Base-by-base conservation (phyloP, 2,797 vertebrate species). In the Phataginus tricuspis region DNA sequence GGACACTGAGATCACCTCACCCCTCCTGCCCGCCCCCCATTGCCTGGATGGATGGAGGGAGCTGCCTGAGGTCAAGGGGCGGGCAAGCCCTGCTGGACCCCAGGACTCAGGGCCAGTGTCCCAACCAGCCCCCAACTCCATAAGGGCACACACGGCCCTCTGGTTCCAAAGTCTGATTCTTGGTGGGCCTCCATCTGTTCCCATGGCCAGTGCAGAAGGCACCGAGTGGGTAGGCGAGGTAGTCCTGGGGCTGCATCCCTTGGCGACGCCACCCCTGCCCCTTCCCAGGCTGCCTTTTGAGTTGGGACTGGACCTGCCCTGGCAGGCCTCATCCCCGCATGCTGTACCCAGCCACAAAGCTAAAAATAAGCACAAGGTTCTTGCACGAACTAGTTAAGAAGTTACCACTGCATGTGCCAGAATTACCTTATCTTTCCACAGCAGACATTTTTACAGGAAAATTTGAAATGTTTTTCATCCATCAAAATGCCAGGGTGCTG, bases 401-500 rank as follows among this genome's bases (percentile, higher is more conserved):
- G 63, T 71, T 1, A 0, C 63, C 0, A 0, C 25, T 66, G 57
- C 2, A 7, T 85, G 15, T 74, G 92, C 92, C 91, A 96, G 90
- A 88, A 92, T 94, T 87, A 45, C 90, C 94, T 97, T 97, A 97
- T 97, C 96, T 97, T 95, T 95, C 59, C 42, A 87, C 59, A 83
- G 53, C 95, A 97, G 97, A 94, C 90, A 72, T 86, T 94, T 97
- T 93, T 64, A 96, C 51, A 96, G 92, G 53, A 90, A 96, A 97
- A 94, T 4, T 42, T 87, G 66, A 86, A 96, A 91, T 88, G 80
- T n/a, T 96, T 96, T 96, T 95, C 84, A 94, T 87, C 79, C 66
- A 49, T 94, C 92, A 85, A 45, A 93, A 86, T 63, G 72, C 80
- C 72, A 64, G 66, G 11, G 34, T 45, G 71, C 51, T 19, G 16